These are phyloP conservation scores for Latrodectus hesperus DNA, from an alignment of 2,888 invertebrate species.

Conservation along the genomic window DNA sequence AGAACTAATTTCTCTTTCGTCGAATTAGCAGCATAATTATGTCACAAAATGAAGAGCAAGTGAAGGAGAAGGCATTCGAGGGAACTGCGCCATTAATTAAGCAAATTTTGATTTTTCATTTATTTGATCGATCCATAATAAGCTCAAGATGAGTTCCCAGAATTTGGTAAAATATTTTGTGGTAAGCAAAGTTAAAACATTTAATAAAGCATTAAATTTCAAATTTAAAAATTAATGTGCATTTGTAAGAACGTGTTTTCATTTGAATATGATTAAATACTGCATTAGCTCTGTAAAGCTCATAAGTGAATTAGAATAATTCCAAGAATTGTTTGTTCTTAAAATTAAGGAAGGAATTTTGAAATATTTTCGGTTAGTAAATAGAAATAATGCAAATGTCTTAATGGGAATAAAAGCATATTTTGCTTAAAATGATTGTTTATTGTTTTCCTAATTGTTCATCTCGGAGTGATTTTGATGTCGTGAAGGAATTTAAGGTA, in stretches of 20 bases:
- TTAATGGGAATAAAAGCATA: no score
- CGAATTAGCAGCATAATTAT: neutral
- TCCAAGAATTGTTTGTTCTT: no score
- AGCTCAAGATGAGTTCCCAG: neutral
- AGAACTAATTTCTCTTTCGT: neutral
- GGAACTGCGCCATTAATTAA: neutral
- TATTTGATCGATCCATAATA: neutral
- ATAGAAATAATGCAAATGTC: no score
- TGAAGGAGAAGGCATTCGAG: neutral
- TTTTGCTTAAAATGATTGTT: no score
- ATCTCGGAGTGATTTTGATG: no score
- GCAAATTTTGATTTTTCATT: neutral
- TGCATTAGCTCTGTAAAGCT: no score
- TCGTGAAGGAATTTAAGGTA: no score
- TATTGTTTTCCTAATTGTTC: no score
- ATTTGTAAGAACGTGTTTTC: neutral
- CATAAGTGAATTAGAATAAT: no score
- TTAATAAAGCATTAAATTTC: neutral
- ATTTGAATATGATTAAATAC: neutral
- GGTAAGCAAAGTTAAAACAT: neutral
- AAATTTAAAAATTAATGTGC: neutral
- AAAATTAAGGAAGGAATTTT: no score
- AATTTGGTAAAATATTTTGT: neutral
- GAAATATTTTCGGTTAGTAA: no score
- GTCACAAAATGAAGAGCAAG: neutral